These are phyloP conservation scores for Latrodectus geometricus DNA, from an alignment of 1,140 invertebrate genomes.

Conservation along the genomic window DNA sequence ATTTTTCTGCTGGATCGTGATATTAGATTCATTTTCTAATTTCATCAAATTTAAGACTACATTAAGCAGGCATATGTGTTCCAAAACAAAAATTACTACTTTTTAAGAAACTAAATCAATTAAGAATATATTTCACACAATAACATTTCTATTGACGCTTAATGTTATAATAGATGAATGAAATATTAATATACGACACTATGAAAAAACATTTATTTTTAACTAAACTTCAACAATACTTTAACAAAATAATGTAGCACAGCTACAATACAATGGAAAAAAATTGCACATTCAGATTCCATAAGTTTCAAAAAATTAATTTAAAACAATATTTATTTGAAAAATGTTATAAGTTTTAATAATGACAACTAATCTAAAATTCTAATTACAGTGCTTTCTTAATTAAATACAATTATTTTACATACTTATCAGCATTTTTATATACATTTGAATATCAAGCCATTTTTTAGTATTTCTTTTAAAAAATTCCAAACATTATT, in stretches of 20 bases:
- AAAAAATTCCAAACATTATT: too few relatives aligned
- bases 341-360: not conserved
- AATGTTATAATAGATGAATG: too few relatives aligned
- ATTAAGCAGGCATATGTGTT: too few relatives aligned
- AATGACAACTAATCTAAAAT: not conserved
- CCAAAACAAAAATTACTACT: too few relatives aligned
- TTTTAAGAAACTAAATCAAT: too few relatives aligned
- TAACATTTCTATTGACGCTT: too few relatives aligned
- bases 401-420: not conserved
- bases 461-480: too few relatives aligned
- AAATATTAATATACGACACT: too few relatives aligned
- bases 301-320: not conserved
- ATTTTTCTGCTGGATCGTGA: too few relatives aligned
- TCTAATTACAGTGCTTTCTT: not conserved
- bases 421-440: not conserved
- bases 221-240: constrained; percentile 6
- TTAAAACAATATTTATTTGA: not conserved
- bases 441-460: not conserved
- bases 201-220: constrained; percentile 3
- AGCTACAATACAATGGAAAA: constrained; percentile 14
- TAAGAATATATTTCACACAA: too few relatives aligned
- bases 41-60: too few relatives aligned
- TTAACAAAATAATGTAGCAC: constrained; percentile 18
- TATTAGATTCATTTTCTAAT: too few relatives aligned
- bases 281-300: not conserved